phyloP scores from a whole-genome alignment of 2,797 vertebrate species.

The Dipus sagitta region DNA sequence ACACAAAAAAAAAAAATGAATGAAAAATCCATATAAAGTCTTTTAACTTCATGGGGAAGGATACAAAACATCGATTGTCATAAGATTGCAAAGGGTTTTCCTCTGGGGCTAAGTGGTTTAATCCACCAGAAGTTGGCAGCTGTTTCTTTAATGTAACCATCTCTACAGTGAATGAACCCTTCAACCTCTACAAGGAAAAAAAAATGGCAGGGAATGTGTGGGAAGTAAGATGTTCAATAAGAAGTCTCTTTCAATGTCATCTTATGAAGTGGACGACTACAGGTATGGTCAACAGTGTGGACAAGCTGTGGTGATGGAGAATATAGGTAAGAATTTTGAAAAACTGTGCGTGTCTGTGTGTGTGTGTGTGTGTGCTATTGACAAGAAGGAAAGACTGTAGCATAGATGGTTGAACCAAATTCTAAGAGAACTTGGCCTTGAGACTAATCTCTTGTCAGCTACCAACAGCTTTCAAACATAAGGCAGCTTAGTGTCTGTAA shows the following conservation, averaged over 20 bases:
- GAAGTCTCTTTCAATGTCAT: slow-evolving; percentile 51
- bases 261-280: not conserved
- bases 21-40: slow-evolving; percentile 62
- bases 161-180: slow-evolving; percentile 56
- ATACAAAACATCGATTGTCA: slow-evolving; percentile 13
- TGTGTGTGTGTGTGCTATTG: not conserved
- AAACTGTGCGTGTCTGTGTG: not conserved
- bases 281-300: slow-evolving; percentile 29
- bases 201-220: slow-evolving; percentile 58
- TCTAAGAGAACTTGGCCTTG: not conserved
- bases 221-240: slow-evolving; percentile 56
- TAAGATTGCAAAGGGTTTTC: slow-evolving; percentile 49
- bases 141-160: slow-evolving; percentile 63
- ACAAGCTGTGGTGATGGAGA: not conserved
- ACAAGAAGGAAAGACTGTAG: not conserved
- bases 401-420: not conserved
- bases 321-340: not conserved
- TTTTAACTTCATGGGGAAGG: slow-evolving; percentile 64
- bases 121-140: slow-evolving; percentile 40
- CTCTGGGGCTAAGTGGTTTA: slow-evolving; percentile 46
- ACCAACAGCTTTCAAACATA: slow-evolving; percentile 22
- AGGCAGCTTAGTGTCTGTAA: slow-evolving; percentile 13
- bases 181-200: slow-evolving; percentile 51
- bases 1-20: slow-evolving; percentile 42
- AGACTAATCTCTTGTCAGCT: slow-evolving; percentile 20